phyloP scores from a whole-genome alignment of 1,140 invertebrate genomes.

The Drosophila tristis region DNA sequence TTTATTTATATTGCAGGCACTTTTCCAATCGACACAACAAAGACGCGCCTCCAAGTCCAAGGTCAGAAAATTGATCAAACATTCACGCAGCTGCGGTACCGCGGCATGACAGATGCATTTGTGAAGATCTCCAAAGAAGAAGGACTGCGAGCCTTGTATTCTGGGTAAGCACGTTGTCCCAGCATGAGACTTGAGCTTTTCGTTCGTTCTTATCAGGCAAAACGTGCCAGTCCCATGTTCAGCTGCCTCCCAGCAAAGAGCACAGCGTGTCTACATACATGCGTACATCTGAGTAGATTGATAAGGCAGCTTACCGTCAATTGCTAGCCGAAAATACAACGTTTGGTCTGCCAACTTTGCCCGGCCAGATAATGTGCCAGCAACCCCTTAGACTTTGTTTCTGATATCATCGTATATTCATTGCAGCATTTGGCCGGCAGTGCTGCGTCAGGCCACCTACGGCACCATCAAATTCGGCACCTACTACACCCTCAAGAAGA shows the following conservation, averaged over 20 bases:
- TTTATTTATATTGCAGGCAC: slow-evolving; percentile 89
- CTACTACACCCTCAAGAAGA: slow-evolving; percentile 95
- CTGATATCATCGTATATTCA: slow-evolving; percentile 1
- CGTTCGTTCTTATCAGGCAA: slow-evolving; percentile 47
- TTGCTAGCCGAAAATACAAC: slow-evolving; percentile 10
- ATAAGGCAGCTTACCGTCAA: slow-evolving; percentile 33
- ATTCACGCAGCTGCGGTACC: slow-evolving; percentile 91
- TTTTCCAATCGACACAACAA: slow-evolving; percentile 98
- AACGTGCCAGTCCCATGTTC: slow-evolving; percentile 57
- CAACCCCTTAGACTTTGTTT: slow-evolving; percentile 59
- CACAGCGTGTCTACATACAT: slow-evolving; percentile 5
- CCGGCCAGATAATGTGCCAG: slow-evolving; percentile 41
- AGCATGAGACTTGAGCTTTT: slow-evolving; percentile 34
- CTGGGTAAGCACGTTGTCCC: slow-evolving; percentile 87
- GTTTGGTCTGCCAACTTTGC: slow-evolving; percentile 56
- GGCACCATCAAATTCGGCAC: slow-evolving; percentile 98
- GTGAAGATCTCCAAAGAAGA: slow-evolving; percentile 92
- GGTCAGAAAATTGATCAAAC: slow-evolving; percentile 93
- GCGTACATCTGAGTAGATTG: slow-evolving; percentile 7
- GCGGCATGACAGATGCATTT: slow-evolving; percentile 96
- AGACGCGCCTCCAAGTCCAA: slow-evolving; percentile 97
- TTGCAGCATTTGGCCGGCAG: slow-evolving; percentile 94
- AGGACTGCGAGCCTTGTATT: slow-evolving; percentile 91
- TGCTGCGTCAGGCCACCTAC: slow-evolving; percentile 96
- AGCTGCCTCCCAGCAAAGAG: slow-evolving; percentile 15